Evolutionary conservation across 2,113 vertebrate species (phyloP).

Genomic region (Irena cyanogastra): DNA sequence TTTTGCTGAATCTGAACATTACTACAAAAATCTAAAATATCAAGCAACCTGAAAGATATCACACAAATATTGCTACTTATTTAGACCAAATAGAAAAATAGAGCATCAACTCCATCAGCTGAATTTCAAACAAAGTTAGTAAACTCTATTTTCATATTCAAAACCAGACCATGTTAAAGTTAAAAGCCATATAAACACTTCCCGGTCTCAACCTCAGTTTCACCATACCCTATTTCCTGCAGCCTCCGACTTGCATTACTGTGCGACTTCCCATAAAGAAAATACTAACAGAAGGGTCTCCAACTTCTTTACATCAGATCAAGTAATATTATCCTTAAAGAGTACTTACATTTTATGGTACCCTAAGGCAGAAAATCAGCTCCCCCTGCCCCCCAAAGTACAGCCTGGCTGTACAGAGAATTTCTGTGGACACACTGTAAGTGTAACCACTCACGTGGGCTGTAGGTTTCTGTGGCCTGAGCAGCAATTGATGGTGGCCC

Average conservation of each 20-base stretch:
- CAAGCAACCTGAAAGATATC: background rate
- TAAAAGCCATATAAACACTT: background rate
- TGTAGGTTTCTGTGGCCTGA: background rate
- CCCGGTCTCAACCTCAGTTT: background rate
- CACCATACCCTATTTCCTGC: background rate
- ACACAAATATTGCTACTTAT: background rate
- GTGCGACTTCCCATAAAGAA: background rate
- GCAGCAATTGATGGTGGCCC: background rate
- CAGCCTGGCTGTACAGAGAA: background rate
- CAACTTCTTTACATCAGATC: background rate
- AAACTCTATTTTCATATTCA: background rate
- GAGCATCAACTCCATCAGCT: background rate
- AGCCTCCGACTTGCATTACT: background rate
- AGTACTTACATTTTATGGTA: background rate
- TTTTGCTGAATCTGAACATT: background rate
- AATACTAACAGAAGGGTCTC: background rate
- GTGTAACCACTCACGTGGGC: background rate
- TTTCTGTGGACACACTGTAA: background rate
- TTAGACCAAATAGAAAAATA: background rate
- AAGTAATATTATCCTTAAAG: background rate
- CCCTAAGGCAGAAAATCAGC: background rate
- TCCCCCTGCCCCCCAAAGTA: accelerated
- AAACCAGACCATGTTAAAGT: background rate
- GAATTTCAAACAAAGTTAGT: background rate
- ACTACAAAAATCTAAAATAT: background rate